phyloP scores from a whole-genome alignment of 2,113 vertebrate species.

The Pardalotus punctatus region DNA sequence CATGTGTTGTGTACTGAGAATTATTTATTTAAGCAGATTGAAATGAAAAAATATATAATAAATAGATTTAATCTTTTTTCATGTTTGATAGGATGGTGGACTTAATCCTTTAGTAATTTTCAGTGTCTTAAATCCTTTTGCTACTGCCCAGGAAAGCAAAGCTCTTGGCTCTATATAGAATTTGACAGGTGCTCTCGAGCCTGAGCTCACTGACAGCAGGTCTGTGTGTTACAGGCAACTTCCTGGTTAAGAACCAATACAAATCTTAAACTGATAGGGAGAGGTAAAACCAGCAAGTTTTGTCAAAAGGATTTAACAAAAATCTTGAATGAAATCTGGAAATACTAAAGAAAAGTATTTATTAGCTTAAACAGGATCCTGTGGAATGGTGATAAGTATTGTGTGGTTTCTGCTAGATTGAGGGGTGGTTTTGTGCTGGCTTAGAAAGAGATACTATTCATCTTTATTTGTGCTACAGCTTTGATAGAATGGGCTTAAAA shows the following conservation, averaged over 20 bases:
- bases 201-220: not conserved
- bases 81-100: not conserved
- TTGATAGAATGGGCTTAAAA: slow-evolving; percentile 18
- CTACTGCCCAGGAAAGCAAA: not conserved
- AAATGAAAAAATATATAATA: not conserved
- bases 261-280: slow-evolving; percentile 52
- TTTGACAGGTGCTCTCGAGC: not conserved
- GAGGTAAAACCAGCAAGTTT: slow-evolving; percentile 58
- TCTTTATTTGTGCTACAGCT: slow-evolving; percentile 65
- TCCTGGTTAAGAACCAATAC: not conserved
- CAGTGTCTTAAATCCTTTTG: not conserved
- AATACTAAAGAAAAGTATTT: slow-evolving; percentile 59
- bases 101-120: slow-evolving; percentile 27
- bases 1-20: not conserved
- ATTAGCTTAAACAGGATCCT: slow-evolving; percentile 49
- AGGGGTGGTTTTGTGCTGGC: slow-evolving; percentile 21
- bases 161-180: slow-evolving; percentile 9
- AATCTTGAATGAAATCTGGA: slow-evolving; percentile 68
- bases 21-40: not conserved
- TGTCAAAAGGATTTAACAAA: slow-evolving; percentile 53
- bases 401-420: slow-evolving; percentile 1
- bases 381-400: slow-evolving; percentile 29
- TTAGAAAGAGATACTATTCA: slow-evolving; percentile 41
- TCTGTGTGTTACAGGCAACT: slow-evolving; percentile 39
- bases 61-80: not conserved